A percentile compares a stretch with the other conserved stretches of the same genome.
phyloP scores from a whole-genome alignment of 2,888 invertebrate species.

The Cephonodes hylas region DNA sequence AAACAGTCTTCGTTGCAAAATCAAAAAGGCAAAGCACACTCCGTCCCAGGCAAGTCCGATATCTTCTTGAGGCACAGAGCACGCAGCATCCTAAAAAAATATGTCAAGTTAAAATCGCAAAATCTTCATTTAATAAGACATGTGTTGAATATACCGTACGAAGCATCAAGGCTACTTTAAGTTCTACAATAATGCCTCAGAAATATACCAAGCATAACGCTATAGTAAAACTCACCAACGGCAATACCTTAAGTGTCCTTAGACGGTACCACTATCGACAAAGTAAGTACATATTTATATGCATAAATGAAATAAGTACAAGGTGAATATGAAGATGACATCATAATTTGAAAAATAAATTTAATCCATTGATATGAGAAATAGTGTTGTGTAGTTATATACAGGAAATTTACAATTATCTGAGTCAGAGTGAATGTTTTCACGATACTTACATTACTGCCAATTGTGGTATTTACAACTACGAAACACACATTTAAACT shows the following conservation, averaged over 20 bases:
- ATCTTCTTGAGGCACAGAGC: constrained; percentile 88
- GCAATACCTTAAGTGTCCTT: constrained; percentile 6
- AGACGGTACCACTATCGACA: constrained; percentile 3
- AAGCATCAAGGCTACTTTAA: neutral
- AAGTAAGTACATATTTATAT: constrained; percentile 2
- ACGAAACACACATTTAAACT: too few species aligned
- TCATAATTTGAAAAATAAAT: neutral
- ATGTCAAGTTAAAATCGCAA: neutral
- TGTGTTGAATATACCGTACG: neutral
- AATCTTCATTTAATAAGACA: neutral
- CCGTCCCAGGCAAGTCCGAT: constrained; percentile 97
- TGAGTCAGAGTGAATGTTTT: neutral
- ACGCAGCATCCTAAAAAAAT: constrained; percentile 61
- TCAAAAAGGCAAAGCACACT: constrained; percentile 95
- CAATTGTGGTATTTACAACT: neutral
- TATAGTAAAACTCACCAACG: neutral
- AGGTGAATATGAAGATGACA: neutral
- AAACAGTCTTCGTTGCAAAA: constrained; percentile 95
- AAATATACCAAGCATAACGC: neutral
- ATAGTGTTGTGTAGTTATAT: neutral
- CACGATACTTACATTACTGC: neutral
- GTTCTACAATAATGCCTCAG: neutral
- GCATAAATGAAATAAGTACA: neutral
- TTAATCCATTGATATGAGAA: neutral
- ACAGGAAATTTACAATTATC: neutral